phyloP scores from a whole-genome alignment of 2,113 vertebrate genomes.

The western clawed frog (Xenopus tropicalis) region UCB_Xtro_10.0 CM004444.2:150932001-150932500 shows the following conservation, averaged over 20 bases:
- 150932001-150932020: no score
- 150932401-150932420: not conserved
- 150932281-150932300: constrained; percentile 19
- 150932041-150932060: no score
- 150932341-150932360: constrained; percentile 40
- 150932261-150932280: constrained; percentile 33
- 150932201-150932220: constrained; percentile 47
- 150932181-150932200: constrained; percentile 32
- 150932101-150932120: no score
- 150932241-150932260: constrained; percentile 44
- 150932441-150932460: not conserved
- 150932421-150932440: not conserved
- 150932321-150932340: constrained; percentile 24
- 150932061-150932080: no score
- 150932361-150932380: constrained; percentile 37
- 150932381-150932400: constrained; percentile 15
- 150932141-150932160: no score
- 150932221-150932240: constrained; percentile 50
- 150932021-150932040: no score
- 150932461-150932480: not conserved
- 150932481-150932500: no score
- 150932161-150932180: no score
- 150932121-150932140: no score
- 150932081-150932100: no score
- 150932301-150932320: constrained; percentile 48